Conservation (phyloP, 2,797 vertebrate genomes). For the Dipus sagitta region DNA sequence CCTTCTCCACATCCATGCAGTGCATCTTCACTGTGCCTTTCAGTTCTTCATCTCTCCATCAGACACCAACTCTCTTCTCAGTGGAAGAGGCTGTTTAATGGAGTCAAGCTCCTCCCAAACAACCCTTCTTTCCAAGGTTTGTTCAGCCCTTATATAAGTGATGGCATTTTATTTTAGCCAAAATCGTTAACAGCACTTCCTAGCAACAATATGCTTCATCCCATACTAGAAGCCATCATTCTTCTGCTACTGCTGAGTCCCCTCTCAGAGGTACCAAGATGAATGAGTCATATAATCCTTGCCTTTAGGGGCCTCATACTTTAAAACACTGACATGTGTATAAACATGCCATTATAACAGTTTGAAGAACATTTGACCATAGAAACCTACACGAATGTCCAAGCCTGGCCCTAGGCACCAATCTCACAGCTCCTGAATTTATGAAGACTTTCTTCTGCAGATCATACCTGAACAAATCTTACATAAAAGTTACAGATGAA, state of each 20-base stretch:
- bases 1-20: not conserved
- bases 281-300: not conserved
- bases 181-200: not conserved
- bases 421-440: not conserved
- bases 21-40: not conserved
- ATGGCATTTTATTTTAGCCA: not conserved
- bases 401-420: not conserved
- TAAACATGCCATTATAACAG: not conserved
- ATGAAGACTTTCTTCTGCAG: not conserved
- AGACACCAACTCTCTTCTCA: not conserved
- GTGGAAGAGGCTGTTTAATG: not conserved
- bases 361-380: not conserved
- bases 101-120: not conserved
- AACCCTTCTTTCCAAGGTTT: not conserved
- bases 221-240: not conserved
- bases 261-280: not conserved
- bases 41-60: not conserved
- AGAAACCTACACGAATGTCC: not conserved
- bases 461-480: too few species aligned
- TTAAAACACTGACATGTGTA: not conserved
- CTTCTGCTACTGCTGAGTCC: accelerated
- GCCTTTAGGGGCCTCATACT: not conserved
- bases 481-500: too few species aligned
- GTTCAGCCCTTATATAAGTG: not conserved
- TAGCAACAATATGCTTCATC: not conserved